These are phyloP conservation scores for Podotricha telesiphe DNA, from an alignment of 2,888 invertebrate genomes.

Conservation along the genomic window DNA sequence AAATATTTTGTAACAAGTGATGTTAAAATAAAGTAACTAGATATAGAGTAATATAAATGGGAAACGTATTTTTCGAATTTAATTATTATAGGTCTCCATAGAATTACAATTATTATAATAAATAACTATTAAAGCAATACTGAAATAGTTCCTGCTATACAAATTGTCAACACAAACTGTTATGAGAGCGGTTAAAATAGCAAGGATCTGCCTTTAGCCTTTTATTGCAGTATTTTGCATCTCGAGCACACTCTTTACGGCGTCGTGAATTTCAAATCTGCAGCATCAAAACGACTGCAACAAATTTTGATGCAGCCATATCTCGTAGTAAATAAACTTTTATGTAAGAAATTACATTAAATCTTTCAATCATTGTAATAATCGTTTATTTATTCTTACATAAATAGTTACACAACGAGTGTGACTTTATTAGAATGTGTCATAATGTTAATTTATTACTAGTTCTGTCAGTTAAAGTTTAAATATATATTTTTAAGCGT, in stretches of 20 bases:
- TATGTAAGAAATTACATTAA: background rate
- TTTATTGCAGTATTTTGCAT: slow-evolving; percentile 64
- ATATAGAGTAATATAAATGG: too few relatives aligned
- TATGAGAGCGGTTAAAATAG: slow-evolving; percentile 64
- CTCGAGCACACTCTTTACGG: slow-evolving; percentile 51
- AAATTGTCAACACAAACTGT: slow-evolving; percentile 71
- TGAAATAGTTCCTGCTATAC: slow-evolving; percentile 44
- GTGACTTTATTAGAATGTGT: too few relatives aligned
- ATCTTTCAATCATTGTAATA: background rate
- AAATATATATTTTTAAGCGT: too few relatives aligned
- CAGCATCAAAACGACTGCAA: slow-evolving; percentile 22
- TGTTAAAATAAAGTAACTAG: too few relatives aligned
- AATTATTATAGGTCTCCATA: too few relatives aligned
- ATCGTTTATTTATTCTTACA: too few relatives aligned
- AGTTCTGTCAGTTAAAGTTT: too few relatives aligned
- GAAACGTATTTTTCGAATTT: too few relatives aligned
- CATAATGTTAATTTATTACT: too few relatives aligned
- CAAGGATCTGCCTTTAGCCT: slow-evolving; percentile 61
- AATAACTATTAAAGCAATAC: background rate
- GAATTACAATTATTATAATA: background rate
- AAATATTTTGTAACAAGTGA: too few relatives aligned
- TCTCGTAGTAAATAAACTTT: background rate
- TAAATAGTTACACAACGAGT: too few relatives aligned
- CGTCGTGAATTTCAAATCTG: slow-evolving; percentile 32
- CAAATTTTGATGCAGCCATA: slow-evolving; percentile 29